A percentile compares a stretch with the other conserved stretches of the same genome.
phyloP scores from a whole-genome alignment of 2,113 vertebrate species.

The Blennius ocellaris region DNA sequence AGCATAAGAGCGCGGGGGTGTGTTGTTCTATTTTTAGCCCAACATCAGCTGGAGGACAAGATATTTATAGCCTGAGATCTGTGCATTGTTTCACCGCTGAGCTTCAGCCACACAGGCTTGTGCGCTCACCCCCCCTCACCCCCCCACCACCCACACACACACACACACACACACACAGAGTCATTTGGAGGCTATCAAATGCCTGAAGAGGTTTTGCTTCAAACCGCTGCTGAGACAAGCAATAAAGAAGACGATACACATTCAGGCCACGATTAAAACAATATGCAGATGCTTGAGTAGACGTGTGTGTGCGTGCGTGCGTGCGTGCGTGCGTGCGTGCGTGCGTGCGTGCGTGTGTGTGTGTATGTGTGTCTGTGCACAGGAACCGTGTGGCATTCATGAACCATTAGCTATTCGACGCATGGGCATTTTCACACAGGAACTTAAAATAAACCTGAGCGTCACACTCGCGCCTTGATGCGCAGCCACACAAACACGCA shows the following conservation, averaged over 20 bases:
- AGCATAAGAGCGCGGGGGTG: background rate
- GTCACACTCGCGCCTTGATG: background rate
- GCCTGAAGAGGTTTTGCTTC: constrained; percentile 29
- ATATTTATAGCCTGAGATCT: constrained; percentile 64
- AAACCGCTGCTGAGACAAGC: constrained; percentile 31
- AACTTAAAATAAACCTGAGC: background rate
- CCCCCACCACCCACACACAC: constrained; percentile 20
- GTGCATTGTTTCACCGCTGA: constrained; percentile 37
- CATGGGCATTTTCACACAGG: constrained; percentile 6
- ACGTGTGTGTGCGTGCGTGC: background rate
- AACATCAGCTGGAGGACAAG: constrained; percentile 27
- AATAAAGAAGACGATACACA: constrained; percentile 16
- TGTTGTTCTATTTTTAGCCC: constrained; percentile 72
- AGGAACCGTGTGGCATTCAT: background rate
- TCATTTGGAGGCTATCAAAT: constrained; percentile 35
- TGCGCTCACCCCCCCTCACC: constrained; percentile 6
- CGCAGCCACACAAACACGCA: constrained; percentile 28
- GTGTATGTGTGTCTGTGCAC: too few relatives aligned
- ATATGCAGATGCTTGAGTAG: background rate
- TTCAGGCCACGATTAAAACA: background rate
- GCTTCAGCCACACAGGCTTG: constrained; percentile 5
- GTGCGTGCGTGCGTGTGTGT: too few relatives aligned
- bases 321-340: too few relatives aligned
- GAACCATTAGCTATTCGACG: constrained; percentile 26
- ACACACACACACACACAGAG: constrained; percentile 6